Conservation (phyloP, 2,797 vertebrate genomes). For the Hypotaenidia philippensis region DNA sequence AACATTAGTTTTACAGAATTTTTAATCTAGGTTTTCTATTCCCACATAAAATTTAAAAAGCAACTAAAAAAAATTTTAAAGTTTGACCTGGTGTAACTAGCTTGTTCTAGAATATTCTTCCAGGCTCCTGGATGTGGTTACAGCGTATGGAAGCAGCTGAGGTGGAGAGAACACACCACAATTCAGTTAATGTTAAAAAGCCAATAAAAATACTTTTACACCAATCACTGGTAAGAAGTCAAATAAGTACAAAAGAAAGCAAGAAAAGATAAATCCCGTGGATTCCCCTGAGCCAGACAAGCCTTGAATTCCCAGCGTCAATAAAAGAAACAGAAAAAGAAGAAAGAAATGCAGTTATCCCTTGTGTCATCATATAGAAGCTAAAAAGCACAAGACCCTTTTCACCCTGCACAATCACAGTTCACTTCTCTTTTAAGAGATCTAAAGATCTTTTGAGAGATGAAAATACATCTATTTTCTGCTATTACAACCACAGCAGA, state of each 20-base stretch:
- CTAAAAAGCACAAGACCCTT: slow-evolving; percentile 61
- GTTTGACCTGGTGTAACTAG: background rate
- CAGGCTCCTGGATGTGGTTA: background rate
- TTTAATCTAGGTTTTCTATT: background rate
- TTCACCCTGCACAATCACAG: slow-evolving; percentile 52
- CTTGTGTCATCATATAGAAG: slow-evolving; percentile 37
- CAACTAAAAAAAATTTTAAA: background rate
- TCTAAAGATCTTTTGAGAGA: slow-evolving; percentile 58
- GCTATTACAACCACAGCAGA: slow-evolving; percentile 25
- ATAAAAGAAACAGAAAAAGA: slow-evolving; percentile 19
- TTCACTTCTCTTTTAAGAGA: slow-evolving; percentile 49
- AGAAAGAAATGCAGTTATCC: slow-evolving; percentile 36
- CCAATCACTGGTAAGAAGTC: background rate
- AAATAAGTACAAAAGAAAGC: slow-evolving; percentile 20
- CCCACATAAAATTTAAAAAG: background rate
- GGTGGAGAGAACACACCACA: background rate
- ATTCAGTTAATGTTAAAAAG: background rate
- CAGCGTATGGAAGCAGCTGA: background rate
- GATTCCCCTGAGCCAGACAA: slow-evolving; percentile 16
- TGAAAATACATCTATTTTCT: slow-evolving; percentile 56
- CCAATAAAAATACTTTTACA: slow-evolving; percentile 18
- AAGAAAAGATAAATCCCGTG: background rate
- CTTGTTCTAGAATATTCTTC: background rate
- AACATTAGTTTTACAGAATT: background rate
- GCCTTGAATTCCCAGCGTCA: slow-evolving; percentile 18